phyloP scores from a whole-genome alignment of 2,113 vertebrate genomes.

The Callorhinus ursinus region DNA sequence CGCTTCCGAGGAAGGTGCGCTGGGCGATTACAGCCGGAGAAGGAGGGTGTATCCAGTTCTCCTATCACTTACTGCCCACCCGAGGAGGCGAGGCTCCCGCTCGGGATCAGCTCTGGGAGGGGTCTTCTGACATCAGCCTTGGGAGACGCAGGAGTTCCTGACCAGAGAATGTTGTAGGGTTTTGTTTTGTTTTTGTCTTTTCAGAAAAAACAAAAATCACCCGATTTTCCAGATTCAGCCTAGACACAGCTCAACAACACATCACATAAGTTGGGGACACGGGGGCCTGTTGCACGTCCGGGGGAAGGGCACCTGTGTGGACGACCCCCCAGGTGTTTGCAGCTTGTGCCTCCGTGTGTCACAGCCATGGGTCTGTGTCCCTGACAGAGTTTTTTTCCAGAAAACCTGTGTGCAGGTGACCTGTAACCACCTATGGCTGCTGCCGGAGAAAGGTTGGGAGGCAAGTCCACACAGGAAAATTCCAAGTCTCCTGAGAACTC shows the following conservation, averaged over 20 bases:
- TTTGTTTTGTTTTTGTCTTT: background rate
- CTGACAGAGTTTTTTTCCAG: background rate
- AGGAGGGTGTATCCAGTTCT: fast-evolving
- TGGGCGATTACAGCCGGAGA: too few relatives aligned
- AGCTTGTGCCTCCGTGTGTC: fast-evolving
- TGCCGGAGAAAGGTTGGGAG: background rate
- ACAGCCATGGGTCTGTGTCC: background rate
- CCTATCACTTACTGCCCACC: background rate
- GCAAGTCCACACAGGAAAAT: background rate
- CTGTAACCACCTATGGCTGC: fast-evolving
- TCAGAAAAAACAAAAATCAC: background rate
- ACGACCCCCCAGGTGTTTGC: background rate
- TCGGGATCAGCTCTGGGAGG: background rate
- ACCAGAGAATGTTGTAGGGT: background rate
- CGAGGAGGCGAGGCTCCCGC: fast-evolving
- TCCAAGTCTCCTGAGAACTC: fast-evolving
- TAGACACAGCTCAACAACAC: background rate
- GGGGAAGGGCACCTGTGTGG: fast-evolving
- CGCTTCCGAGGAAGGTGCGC: background rate
- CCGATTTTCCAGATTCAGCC: background rate
- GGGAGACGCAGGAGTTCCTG: background rate
- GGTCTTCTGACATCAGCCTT: too few relatives aligned
- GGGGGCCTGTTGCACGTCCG: background rate
- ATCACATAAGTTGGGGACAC: background rate
- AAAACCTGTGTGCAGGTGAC: background rate